Percentiles rank a stretch among this genome's conserved stretches.
Evolutionary conservation across 2,888 invertebrate genomes (phyloP).

Genomic region (Odontothrips loti): DNA sequence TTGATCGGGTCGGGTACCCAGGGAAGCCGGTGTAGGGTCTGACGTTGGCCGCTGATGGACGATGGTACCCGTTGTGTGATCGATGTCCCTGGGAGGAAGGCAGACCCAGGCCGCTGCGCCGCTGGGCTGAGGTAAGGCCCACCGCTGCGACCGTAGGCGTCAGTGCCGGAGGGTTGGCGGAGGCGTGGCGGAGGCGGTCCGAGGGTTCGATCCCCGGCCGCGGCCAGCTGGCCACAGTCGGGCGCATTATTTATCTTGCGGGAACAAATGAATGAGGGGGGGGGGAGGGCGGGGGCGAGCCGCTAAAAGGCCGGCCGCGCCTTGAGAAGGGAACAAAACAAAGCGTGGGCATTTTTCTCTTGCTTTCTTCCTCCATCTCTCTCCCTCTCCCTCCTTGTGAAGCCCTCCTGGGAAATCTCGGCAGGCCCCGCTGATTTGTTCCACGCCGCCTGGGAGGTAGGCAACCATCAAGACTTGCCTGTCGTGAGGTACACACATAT

Average conservation of each 20-base stretch:
- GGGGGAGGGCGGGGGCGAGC: neutral
- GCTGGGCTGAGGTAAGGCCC: too few relatives aligned
- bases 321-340: neutral
- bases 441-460: constrained; percentile 1
- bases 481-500: neutral
- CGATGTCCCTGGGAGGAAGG: too few relatives aligned
- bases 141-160: too few relatives aligned
- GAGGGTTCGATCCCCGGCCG: neutral
- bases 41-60: too few relatives aligned
- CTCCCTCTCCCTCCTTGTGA: neutral
- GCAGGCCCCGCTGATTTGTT: constrained; percentile 1
- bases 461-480: neutral
- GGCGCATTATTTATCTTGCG: neutral
- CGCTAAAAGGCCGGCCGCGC: neutral
- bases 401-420: constrained; percentile 17
- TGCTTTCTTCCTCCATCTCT: neutral
- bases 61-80: too few relatives aligned
- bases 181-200: too few relatives aligned
- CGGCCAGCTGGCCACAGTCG: neutral
- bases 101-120: too few relatives aligned
- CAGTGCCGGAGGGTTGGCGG: too few relatives aligned
- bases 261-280: neutral
- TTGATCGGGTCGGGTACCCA: too few relatives aligned
- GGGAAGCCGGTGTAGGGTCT: too few relatives aligned
- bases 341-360: constrained; percentile 1